A percentile compares a stretch with the other conserved stretches of the same genome.
phyloP scores from a whole-genome alignment of 2,113 vertebrate genomes.

The Plecotus auritus region DNA sequence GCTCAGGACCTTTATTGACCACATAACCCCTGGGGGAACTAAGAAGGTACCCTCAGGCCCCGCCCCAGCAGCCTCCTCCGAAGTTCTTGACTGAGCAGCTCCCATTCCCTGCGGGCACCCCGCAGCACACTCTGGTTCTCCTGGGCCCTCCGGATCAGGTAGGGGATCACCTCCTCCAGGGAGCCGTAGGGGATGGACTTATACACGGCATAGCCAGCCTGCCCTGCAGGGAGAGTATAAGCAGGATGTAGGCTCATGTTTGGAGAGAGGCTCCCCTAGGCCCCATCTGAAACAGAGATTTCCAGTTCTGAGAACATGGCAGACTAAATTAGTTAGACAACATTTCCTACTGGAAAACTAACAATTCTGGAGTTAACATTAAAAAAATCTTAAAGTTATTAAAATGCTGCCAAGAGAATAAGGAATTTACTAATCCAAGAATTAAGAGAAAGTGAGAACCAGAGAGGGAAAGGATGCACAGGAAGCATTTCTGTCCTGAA shows the following conservation, averaged over 20 bases:
- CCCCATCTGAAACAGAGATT: background rate
- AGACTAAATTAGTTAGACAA: background rate
- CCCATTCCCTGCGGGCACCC: conserved; percentile 88
- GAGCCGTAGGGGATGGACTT: conserved; percentile 92
- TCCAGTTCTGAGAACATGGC: background rate
- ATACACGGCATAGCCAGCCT: conserved; percentile 88
- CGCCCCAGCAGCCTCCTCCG: conserved; percentile 74
- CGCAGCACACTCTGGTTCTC: conserved; percentile 89
- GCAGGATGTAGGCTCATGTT: background rate
- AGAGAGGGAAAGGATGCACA: background rate
- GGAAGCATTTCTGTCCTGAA: background rate
- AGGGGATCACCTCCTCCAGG: conserved; percentile 90
- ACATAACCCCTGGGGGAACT: background rate
- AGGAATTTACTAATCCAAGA: background rate
- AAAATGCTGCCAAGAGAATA: background rate
- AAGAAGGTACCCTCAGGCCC: background rate
- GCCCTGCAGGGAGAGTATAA: conserved; percentile 72
- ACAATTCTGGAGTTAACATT: background rate
- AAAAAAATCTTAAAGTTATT: background rate
- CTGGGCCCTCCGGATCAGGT: conserved; percentile 90
- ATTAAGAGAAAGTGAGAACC: conserved; percentile 5
- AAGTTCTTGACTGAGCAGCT: conserved; percentile 85
- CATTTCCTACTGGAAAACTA: background rate
- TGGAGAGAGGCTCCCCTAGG: background rate
- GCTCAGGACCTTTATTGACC: conserved; percentile 55